These are phyloP conservation scores for Lepidocyrtoides sp. DNA, from an alignment of 2,888 invertebrate genomes.

Conservation along the genomic window DNA sequence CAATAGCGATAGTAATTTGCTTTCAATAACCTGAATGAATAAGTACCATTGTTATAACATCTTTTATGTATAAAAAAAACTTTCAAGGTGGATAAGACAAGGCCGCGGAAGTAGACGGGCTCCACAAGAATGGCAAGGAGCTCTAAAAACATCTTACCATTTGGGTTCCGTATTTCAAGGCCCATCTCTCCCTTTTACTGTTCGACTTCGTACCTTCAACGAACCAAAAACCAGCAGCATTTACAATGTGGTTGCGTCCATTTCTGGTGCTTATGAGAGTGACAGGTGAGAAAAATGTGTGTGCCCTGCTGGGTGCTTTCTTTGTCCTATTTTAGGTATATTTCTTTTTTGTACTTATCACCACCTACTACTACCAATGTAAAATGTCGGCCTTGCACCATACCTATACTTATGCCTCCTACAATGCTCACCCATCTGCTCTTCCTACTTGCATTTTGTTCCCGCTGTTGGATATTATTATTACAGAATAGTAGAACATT, in stretches of 20 bases:
- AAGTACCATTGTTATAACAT: constrained; percentile 29
- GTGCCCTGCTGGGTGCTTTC: constrained; percentile 70
- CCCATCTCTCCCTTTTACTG: constrained; percentile 66
- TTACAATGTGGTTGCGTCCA: constrained; percentile 84
- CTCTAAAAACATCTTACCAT: constrained; percentile 80
- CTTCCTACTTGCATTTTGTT: background rate
- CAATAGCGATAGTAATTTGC: constrained; percentile 47
- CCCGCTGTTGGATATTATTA: constrained; percentile 36
- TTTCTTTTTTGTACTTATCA: constrained; percentile 26
- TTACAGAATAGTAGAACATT: constrained; percentile 53
- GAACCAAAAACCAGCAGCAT: constrained; percentile 81
- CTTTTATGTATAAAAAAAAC: constrained; percentile 22
- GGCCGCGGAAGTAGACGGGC: constrained; percentile 77
- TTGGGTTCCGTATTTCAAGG: constrained; percentile 74
- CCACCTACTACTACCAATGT: constrained; percentile 22
- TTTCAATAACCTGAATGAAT: constrained; percentile 38
- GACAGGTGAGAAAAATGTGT: constrained; percentile 85
- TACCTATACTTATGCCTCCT: background rate
- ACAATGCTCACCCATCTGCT: constrained; percentile 24
- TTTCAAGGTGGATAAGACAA: constrained; percentile 81
- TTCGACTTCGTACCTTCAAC: constrained; percentile 84
- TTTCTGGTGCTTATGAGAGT: constrained; percentile 85
- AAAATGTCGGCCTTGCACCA: background rate
- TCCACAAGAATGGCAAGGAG: constrained; percentile 83
- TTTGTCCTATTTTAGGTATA: constrained; percentile 61